Evolutionary conservation across 2,888 invertebrate species (phyloP), one percentile per base, ranked within the genome.

Genomic region (Leistus spinibarbis): DNA sequence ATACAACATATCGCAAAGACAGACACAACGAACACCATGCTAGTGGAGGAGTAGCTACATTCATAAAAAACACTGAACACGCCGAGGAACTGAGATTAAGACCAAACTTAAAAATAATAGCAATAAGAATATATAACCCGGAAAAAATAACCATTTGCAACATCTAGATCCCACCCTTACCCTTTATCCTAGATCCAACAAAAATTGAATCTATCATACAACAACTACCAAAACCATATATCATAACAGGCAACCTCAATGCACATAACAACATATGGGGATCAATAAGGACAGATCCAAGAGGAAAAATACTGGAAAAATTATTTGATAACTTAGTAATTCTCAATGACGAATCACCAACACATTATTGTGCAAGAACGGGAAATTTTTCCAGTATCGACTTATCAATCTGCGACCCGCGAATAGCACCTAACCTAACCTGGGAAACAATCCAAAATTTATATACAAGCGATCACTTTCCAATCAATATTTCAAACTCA

Each of bases 131-230:
- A n/a, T 24, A 53, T 10, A 70, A 27, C 19, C 60, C 57, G 7
- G 2, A 60, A 4, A 23, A 16, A 24, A 2, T 75, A n/a, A 24
- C 75, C 0, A 69, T 75, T 3, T 76, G 69, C 24, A 76, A 76
- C 40, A 70, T 76, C 10, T 76, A 70, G 10, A 62, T 69, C 13
- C 69, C 70, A 4, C 70, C 76, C n/a, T 16, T 27, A 27, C 16
- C 20, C 19, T 71, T 9, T 13, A 40, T 3, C 13, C 3, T 9
- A 13, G 60, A 27, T 10, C 56, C 13, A 5, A 20, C 16, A 16
- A 24, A 72, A 10, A 75, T 54, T 13, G 20, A 23, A 9, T 71
- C 4, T 60, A n/a, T n/a, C n/a, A n/a, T n/a, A n/a, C n/a, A n/a
- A n/a, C n/a, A n/a, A n/a, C n/a, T n/a, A n/a, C n/a, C n/a, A n/a